phyloP scores from a whole-genome alignment of 2,888 invertebrate genomes.

The Mallateleia sp. region DNA sequence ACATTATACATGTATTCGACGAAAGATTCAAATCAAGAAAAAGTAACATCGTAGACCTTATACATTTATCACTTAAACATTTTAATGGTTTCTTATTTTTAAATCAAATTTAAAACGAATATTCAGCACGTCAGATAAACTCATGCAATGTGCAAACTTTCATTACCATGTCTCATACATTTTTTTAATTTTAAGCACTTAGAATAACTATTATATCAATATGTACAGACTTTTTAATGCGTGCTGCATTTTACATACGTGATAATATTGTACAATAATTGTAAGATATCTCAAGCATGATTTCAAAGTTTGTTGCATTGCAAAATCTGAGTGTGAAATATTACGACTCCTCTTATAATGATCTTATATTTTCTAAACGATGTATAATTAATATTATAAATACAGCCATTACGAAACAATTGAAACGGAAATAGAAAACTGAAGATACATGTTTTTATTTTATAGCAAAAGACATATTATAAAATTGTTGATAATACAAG shows the following conservation, averaged over 20 bases:
- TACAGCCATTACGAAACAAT: neutral
- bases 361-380: neutral
- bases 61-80: conserved; percentile 31
- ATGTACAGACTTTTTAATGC: conserved; percentile 56
- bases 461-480: neutral
- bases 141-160: conserved; percentile 37
- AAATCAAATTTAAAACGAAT: neutral
- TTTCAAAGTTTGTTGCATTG: conserved; percentile 28
- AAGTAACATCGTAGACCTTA: conserved; percentile 43
- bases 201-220: conserved; percentile 39
- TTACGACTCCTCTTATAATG: neutral
- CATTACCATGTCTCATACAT: neutral
- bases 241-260: conserved; percentile 45
- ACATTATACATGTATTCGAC: conserved; percentile 45
- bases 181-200: conserved; percentile 26
- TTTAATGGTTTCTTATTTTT: conserved; percentile 55
- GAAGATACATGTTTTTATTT: too few species aligned
- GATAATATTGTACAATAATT: conserved; percentile 56
- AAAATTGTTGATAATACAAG: neutral
- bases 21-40: conserved; percentile 52
- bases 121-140: neutral
- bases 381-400: neutral
- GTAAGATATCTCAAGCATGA: conserved; percentile 37
- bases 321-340: conserved; percentile 4
- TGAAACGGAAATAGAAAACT: neutral